Evolutionary conservation across 1,140 invertebrate species (phyloP).

Genomic region (Bombus terrestris): DNA sequence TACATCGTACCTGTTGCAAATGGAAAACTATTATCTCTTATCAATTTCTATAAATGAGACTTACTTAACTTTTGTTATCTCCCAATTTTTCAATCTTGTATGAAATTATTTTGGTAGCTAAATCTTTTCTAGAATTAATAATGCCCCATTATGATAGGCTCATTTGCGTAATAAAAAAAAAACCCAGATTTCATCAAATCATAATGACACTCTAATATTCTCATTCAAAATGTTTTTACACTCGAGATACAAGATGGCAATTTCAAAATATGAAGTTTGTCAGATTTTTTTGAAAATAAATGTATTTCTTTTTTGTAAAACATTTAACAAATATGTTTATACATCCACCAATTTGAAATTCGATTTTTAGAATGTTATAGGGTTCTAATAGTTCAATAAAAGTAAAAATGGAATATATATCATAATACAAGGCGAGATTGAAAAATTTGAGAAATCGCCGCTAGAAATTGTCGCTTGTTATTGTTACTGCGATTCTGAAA

Average conservation of each 20-base stretch:
- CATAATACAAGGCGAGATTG: neutral
- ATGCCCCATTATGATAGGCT: neutral
- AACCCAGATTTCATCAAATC: neutral
- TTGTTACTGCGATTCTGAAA: too few species aligned
- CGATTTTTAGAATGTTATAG: neutral
- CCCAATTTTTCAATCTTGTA: neutral
- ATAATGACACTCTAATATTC: neutral
- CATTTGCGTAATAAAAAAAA: neutral
- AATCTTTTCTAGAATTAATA: neutral
- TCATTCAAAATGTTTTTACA: neutral
- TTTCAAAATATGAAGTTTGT: neutral
- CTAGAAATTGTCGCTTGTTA: too few species aligned
- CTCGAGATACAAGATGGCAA: neutral
- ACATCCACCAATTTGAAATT: neutral
- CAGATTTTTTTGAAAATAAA: neutral
- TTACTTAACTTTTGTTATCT: neutral
- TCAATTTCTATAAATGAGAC: neutral
- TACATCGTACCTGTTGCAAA: neutral
- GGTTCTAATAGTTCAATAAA: neutral
- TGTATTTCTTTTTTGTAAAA: neutral
- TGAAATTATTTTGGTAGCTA: neutral
- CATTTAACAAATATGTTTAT: neutral
- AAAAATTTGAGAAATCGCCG: too few species aligned
- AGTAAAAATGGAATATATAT: neutral
- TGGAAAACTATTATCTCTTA: conserved; percentile 24